These are phyloP conservation scores for Lagocephalus sceleratus DNA, from an alignment of 2,797 vertebrate species.

Conservation along the genomic window DNA sequence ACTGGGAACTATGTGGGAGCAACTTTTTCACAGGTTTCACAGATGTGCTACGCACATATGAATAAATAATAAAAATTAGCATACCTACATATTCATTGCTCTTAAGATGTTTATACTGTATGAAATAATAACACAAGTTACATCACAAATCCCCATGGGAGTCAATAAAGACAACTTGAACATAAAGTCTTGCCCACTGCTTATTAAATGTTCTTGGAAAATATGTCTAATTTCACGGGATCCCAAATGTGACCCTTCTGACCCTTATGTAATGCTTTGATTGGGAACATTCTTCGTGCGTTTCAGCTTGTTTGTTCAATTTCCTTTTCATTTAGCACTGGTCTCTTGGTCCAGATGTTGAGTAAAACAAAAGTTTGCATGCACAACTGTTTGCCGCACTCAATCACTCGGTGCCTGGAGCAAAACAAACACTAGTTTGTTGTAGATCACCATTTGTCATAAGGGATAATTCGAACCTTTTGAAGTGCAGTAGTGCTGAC, in stretches of 20 bases:
- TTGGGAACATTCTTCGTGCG: no score
- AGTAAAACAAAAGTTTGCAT: conserved; percentile 17
- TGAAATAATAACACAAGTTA: no score
- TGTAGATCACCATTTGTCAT: neutral
- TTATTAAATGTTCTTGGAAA: no score
- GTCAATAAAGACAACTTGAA: no score
- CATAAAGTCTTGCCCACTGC: no score
- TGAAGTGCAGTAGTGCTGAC: conserved; percentile 98
- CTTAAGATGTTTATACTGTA: no score
- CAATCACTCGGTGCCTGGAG: conserved; percentile 8
- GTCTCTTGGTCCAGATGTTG: conserved; percentile 21
- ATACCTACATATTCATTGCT: no score
- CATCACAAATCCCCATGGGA: no score
- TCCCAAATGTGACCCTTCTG: neutral
- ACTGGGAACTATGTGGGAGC: conserved; percentile 39
- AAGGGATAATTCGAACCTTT: conserved; percentile 76
- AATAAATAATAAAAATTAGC: no score
- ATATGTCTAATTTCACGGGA: neutral
- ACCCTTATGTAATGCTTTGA: no score
- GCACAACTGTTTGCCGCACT: conserved; percentile 24
- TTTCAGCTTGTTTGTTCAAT: conserved; percentile 13
- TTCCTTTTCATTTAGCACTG: conserved; percentile 11
- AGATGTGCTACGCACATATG: neutral
- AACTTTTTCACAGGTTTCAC: conserved; percentile 8
- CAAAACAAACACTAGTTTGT: conserved; percentile 15